Evolutionary conservation across 2,113 vertebrate genomes (phyloP).

Genomic region (Monopterus albus): DNA sequence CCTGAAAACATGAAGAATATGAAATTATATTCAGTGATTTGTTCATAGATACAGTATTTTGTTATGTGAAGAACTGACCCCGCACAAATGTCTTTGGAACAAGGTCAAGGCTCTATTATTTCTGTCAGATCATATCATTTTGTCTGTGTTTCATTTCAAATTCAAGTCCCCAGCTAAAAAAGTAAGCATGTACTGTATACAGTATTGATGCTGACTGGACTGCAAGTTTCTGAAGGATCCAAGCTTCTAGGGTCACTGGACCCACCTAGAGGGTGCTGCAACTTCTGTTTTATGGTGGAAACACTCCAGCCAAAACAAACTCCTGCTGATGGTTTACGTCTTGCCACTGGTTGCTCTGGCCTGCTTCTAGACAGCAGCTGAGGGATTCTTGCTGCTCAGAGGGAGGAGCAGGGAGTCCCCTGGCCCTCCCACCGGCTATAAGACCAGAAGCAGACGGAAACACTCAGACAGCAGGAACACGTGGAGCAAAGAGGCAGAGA

Average conservation of each 20-base stretch:
- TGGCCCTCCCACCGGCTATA: slow-evolving; percentile 84
- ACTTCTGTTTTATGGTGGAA: slow-evolving; percentile 68
- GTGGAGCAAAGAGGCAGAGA: slow-evolving; percentile 77
- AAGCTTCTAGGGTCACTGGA: slow-evolving; percentile 30
- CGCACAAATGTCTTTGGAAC: not conserved
- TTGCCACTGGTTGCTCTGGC: slow-evolving; percentile 76
- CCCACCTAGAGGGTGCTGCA: slow-evolving; percentile 34
- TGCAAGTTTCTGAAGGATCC: slow-evolving; percentile 29
- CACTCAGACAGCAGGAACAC: slow-evolving; percentile 84
- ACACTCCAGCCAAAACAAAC: slow-evolving; percentile 77
- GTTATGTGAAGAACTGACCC: not conserved
- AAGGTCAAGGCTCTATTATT: slow-evolving; percentile 16
- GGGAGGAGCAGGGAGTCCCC: slow-evolving; percentile 66
- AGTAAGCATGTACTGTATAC: not conserved
- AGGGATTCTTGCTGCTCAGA: slow-evolving; percentile 68
- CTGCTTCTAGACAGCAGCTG: slow-evolving; percentile 77
- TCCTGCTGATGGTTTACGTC: slow-evolving; percentile 74
- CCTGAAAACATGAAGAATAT: not conserved
- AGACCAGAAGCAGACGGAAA: slow-evolving; percentile 82
- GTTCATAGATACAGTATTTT: not conserved
- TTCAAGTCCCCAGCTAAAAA: not conserved
- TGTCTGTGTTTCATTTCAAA: slow-evolving; percentile 20
- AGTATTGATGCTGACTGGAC: slow-evolving; percentile 5
- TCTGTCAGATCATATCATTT: slow-evolving; percentile 24
- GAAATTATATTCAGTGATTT: not conserved